Percentiles rank a stretch among this genome's conserved stretches.
Conservation (phyloP, 1,140 invertebrate genomes). For the Drosophila punjabiensis region DNA sequence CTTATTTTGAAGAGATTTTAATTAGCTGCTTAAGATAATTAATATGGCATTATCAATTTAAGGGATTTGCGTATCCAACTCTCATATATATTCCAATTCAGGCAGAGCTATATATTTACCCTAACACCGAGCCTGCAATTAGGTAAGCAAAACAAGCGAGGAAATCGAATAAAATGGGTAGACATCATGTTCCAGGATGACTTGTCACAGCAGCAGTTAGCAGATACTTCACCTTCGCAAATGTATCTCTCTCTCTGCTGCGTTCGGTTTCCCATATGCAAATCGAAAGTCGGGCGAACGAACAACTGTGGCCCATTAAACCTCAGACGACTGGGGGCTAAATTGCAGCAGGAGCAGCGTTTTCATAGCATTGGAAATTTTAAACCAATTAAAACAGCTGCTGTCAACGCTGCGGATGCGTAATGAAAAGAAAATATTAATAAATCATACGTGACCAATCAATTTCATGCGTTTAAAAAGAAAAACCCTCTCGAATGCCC, state of each 20-base stretch:
- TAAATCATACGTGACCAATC: constrained; percentile 83
- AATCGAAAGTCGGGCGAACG: constrained; percentile 43
- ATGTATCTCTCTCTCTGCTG: background rate
- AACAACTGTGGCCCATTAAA: constrained; percentile 75
- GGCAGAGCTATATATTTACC: background rate
- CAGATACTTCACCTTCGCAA: background rate
- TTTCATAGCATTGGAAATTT: constrained; percentile 72
- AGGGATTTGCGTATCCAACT: constrained; percentile 10
- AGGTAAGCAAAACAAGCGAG: constrained; percentile 14
- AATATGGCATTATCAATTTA: constrained; percentile 3
- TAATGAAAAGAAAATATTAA: constrained; percentile 84
- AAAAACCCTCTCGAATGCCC: background rate
- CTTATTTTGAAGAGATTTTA: background rate
- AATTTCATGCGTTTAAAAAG: constrained; percentile 67
- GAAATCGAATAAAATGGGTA: constrained; percentile 21
- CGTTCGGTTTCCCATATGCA: constrained; percentile 23
- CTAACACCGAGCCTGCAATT: constrained; percentile 13
- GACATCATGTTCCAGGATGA: background rate
- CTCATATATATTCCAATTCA: background rate
- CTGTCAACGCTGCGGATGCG: constrained; percentile 74
- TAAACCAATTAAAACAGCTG: constrained; percentile 84
- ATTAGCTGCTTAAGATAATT: constrained; percentile 13
- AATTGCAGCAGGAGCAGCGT: constrained; percentile 49
- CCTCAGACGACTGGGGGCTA: constrained; percentile 75
- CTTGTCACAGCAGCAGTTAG: constrained; percentile 7